A percentile compares a stretch with the other conserved stretches of the same genome.
These are phyloP conservation scores for Erythrocercus mccallii DNA, from an alignment of 2,113 vertebrate genomes.

Conservation along the genomic window DNA sequence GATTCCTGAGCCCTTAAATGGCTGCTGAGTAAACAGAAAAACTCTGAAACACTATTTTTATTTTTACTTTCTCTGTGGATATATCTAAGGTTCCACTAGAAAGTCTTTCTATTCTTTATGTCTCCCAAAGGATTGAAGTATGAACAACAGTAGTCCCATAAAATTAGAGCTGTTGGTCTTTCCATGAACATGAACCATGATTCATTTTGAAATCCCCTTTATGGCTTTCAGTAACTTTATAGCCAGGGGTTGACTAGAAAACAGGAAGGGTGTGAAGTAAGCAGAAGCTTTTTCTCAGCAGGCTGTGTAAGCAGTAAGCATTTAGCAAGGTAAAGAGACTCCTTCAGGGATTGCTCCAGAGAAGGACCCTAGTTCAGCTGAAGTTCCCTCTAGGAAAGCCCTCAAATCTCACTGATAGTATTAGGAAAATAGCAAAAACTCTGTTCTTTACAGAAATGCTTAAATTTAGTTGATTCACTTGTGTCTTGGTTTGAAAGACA, in stretches of 20 bases:
- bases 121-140: not conserved
- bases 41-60: not conserved
- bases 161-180: not conserved
- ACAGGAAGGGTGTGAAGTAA: not conserved
- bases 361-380: not conserved
- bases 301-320: not conserved
- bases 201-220: not conserved
- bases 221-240: not conserved
- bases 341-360: not conserved
- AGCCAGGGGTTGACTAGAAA: not conserved
- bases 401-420: not conserved
- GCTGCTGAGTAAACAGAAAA: not conserved
- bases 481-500: too few species aligned
- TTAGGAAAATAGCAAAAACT: not conserved
- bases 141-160: not conserved
- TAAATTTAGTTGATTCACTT: not conserved
- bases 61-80: not conserved
- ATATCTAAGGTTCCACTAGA: not conserved
- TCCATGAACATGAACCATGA: not conserved
- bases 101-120: not conserved
- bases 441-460: not conserved
- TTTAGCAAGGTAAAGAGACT: not conserved
- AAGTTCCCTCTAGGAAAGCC: not conserved
- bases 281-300: not conserved
- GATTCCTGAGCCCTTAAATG: not conserved